Evolutionary conservation across 2,888 invertebrate species (phyloP).

Genomic region (Bhutanitis thaidina): DNA sequence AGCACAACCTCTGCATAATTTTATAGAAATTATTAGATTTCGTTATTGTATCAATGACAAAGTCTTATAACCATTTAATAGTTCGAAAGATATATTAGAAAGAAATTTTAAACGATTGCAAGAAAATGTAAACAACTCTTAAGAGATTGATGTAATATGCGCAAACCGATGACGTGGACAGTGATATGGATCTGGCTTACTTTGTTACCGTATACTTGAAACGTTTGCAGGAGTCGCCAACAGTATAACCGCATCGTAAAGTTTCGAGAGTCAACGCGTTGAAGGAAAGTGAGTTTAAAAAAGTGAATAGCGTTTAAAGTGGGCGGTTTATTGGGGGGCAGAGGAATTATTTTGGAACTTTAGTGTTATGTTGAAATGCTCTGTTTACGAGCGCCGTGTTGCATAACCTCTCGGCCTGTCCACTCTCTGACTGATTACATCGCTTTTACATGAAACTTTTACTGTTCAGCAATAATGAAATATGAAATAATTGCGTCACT

Average conservation of each 20-base stretch:
- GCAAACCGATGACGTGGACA: neutral
- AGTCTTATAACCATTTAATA: too few species aligned
- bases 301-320: slow-evolving; percentile 53
- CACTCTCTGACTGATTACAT: slow-evolving; percentile 33
- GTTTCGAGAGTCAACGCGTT: slow-evolving; percentile 38
- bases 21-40: too few species aligned
- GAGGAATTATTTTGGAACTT: slow-evolving; percentile 62
- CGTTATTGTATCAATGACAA: too few species aligned
- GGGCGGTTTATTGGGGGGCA: slow-evolving; percentile 52
- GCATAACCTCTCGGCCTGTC: slow-evolving; percentile 37
- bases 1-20: too few species aligned
- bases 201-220: slow-evolving; percentile 19
- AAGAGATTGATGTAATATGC: slow-evolving; percentile 4
- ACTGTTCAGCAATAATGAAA: slow-evolving; percentile 25
- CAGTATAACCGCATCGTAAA: slow-evolving; percentile 52
- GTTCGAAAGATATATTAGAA: too few species aligned
- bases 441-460: slow-evolving; percentile 26
- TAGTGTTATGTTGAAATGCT: slow-evolving; percentile 61
- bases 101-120: too few species aligned
- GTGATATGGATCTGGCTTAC: slow-evolving; percentile 14
- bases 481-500: slow-evolving; percentile 26
- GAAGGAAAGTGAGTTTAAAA: slow-evolving; percentile 53
- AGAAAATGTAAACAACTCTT: too few species aligned
- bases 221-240: slow-evolving; percentile 44
- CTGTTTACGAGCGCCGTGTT: slow-evolving; percentile 42